Conservation (phyloP, 2,797 vertebrate species). For the Falco columbarius region DNA sequence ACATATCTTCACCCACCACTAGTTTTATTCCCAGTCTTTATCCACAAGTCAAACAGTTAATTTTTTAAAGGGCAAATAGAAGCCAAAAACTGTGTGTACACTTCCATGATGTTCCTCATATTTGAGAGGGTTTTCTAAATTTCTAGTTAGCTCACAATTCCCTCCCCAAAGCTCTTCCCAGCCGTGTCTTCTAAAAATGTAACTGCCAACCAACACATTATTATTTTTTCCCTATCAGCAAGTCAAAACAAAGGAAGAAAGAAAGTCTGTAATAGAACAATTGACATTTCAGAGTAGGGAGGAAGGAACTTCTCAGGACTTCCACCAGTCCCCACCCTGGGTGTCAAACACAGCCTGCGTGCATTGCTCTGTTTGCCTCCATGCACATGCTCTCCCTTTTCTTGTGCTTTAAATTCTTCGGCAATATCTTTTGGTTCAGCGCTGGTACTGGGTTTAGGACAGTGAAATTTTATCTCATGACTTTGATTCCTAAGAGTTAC, state of each 20-base stretch:
- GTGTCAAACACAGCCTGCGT: accelerated
- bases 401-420: background rate
- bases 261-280: background rate
- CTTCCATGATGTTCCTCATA: background rate
- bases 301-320: background rate
- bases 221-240: background rate
- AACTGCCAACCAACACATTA: background rate
- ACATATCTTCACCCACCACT: background rate
- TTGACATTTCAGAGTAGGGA: background rate
- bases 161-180: background rate
- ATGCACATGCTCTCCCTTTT: background rate
- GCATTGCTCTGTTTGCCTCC: background rate
- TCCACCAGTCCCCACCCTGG: background rate
- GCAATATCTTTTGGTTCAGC: background rate
- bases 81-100: accelerated
- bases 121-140: background rate
- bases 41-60: background rate
- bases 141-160: background rate
- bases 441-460: background rate
- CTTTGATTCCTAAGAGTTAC: background rate
- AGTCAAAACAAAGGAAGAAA: background rate
- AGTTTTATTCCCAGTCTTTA: background rate
- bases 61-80: background rate
- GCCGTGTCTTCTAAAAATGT: background rate
- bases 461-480: background rate